phyloP scores from a whole-genome alignment of 2,797 vertebrate species.

The Craterocephalus amniculus region DNA sequence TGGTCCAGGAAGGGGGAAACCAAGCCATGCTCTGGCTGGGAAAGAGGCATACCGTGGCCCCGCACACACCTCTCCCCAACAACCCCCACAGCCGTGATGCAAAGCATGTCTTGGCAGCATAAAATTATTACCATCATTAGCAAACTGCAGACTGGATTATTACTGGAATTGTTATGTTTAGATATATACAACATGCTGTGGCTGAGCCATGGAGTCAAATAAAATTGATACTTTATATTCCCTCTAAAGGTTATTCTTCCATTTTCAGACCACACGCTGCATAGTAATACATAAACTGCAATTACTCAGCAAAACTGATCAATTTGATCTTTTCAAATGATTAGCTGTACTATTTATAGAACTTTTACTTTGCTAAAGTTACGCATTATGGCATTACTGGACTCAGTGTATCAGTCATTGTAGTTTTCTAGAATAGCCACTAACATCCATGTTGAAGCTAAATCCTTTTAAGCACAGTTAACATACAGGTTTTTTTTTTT shows the following conservation, averaged over 20 bases:
- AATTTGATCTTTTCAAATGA: not conserved
- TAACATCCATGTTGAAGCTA: not conserved
- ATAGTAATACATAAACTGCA: not conserved
- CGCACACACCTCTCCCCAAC: not conserved
- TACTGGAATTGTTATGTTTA: constrained; percentile 33
- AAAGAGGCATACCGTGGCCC: constrained; percentile 11
- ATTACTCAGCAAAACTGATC: constrained; percentile 13
- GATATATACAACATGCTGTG: constrained; percentile 20
- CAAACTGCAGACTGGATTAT: constrained; percentile 55
- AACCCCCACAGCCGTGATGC: constrained; percentile 16
- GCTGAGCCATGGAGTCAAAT: constrained; percentile 22
- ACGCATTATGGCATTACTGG: too few species aligned
- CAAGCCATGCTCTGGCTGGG: constrained; percentile 24
- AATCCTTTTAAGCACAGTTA: not conserved
- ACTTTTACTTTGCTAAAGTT: not conserved
- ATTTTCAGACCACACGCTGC: not conserved
- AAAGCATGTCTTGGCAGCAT: constrained; percentile 30
- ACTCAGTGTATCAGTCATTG: not conserved
- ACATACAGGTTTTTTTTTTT: not conserved
- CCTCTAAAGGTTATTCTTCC: constrained; percentile 7
- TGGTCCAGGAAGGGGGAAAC: constrained; percentile 43
- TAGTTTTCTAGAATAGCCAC: not conserved
- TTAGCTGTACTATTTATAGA: not conserved
- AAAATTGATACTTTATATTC: constrained; percentile 15
- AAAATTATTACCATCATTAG: constrained; percentile 57